Evolutionary conservation across 1,140 invertebrate species (phyloP).

Genomic region (Prorops nasuta): DNA sequence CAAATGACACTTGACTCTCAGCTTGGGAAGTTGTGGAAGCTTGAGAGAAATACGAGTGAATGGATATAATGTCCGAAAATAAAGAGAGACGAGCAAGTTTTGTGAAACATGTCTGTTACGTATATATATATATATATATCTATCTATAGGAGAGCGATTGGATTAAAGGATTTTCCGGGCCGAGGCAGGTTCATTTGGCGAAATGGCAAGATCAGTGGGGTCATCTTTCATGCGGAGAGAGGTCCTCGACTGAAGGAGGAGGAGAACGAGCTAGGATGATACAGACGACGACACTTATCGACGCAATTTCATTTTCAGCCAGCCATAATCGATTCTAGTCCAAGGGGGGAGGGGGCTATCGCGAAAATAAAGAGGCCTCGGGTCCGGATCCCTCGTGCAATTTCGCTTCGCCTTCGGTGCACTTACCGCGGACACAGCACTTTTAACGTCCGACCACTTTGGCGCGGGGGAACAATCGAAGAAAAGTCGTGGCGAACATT

Average conservation of each 20-base stretch:
- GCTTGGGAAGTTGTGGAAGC: no score
- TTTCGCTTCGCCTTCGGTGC: background rate
- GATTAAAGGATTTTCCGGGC: no score
- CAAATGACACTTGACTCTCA: no score
- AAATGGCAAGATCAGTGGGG: conserved; percentile 2
- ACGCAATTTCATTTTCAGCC: conserved; percentile 33
- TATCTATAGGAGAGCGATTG: background rate
- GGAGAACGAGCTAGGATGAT: conserved; percentile 14
- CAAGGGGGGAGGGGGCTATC: conserved; percentile 17
- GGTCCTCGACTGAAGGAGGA: conserved; percentile 10
- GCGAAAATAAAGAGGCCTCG: conserved; percentile 19
- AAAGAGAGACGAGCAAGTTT: no score
- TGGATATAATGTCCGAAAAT: no score
- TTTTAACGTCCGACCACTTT: conserved; percentile 31
- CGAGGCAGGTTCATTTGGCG: no score
- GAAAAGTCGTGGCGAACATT: conserved; percentile 13
- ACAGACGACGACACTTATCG: conserved; percentile 30
- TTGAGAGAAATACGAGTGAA: no score
- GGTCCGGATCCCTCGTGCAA: background rate
- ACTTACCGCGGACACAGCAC: conserved; percentile 29
- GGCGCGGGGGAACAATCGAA: conserved; percentile 19
- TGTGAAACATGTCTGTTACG: no score
- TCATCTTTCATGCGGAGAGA: conserved; percentile 6
- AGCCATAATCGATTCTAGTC: conserved; percentile 32
- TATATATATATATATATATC: background rate